Evolutionary conservation across 2,113 vertebrate species (phyloP).

Genomic region (Laticauda laticaudata): DNA sequence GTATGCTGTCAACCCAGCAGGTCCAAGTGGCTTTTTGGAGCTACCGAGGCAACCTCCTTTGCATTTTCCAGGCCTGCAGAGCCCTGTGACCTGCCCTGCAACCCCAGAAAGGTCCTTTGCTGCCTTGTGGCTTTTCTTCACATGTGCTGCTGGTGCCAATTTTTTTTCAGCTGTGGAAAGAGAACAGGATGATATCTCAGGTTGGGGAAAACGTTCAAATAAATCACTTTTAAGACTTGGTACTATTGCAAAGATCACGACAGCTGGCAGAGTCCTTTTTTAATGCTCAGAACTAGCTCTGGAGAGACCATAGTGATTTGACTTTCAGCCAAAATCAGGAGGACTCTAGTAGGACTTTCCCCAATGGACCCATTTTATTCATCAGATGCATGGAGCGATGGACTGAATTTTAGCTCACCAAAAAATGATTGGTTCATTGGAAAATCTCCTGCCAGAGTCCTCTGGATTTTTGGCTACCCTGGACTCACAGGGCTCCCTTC

Average conservation of each 20-base stretch:
- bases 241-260: not conserved
- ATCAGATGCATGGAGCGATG: not conserved
- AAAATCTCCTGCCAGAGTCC: not conserved
- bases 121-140: not conserved
- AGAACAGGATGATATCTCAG: not conserved
- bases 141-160: not conserved
- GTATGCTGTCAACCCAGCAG: constrained; percentile 44
- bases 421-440: not conserved
- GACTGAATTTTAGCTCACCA: not conserved
- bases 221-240: not conserved
- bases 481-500: not conserved
- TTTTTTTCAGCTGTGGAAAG: not conserved
- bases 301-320: not conserved
- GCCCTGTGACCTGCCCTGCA: not conserved
- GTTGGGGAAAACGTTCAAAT: not conserved
- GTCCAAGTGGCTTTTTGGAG: constrained; percentile 33
- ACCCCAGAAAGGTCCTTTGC: not conserved
- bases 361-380: not conserved
- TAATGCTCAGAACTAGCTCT: not conserved
- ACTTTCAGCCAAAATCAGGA: not conserved
- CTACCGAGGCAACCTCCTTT: constrained; percentile 16
- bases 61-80: not conserved
- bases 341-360: not conserved
- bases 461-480: not conserved
- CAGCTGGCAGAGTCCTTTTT: not conserved